Base-by-base conservation (phyloP, 2,113 vertebrate species). In the Alosa alosa region DNA sequence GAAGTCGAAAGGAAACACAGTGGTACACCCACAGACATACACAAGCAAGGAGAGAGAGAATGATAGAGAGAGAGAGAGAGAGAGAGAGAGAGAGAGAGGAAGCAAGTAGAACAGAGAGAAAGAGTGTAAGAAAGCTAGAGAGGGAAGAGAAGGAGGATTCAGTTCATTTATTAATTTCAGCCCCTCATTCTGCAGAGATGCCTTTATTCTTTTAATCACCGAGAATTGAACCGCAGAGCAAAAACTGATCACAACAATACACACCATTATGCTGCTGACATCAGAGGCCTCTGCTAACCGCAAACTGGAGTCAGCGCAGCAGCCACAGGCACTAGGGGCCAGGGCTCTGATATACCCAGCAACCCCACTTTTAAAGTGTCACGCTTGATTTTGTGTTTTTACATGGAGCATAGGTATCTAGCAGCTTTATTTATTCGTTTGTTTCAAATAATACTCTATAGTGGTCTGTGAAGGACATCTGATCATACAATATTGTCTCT, bases 151-250 rank as follows among this genome's bases (percentile, higher is more conserved):
- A 39, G 15, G 36, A 78, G 15, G 85, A 86, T 86, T 84, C 88
- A 85, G 86, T 86, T 82, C 82, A 81, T 83, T 84, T 83, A 84
- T 83, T 90, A 84, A 87, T 88, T 89, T 89, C 84, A 88, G 85
- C 88, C 89, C 90, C 90, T 91, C 89, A 93, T 93, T 92, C 88
- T 88, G 86, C 89, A 64, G 22, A 41, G 64, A 11, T 68, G 89
- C 89, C 86, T 31, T 25, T 8, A 86, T 93, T 88, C 93, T 95
- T 94, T 95, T 91, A 39, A 94, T 95, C 94, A 91, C 64, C 50
- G 20, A 15, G 90, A 92, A 93, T 87, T 90, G 83, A 92, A 88
- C 90, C 91, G 87, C 91, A 93, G 90, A 89, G 92, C 90, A 91
- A 86, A 90, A 83, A 50, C 86, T 88, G 89, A 46, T 86, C 88